Evolutionary conservation across 37 sponge, comb jelly and placozoan genomes (phyloP), one percentile per base, ranked within the genome.

Genomic region (Eunapius fragilis): DNA sequence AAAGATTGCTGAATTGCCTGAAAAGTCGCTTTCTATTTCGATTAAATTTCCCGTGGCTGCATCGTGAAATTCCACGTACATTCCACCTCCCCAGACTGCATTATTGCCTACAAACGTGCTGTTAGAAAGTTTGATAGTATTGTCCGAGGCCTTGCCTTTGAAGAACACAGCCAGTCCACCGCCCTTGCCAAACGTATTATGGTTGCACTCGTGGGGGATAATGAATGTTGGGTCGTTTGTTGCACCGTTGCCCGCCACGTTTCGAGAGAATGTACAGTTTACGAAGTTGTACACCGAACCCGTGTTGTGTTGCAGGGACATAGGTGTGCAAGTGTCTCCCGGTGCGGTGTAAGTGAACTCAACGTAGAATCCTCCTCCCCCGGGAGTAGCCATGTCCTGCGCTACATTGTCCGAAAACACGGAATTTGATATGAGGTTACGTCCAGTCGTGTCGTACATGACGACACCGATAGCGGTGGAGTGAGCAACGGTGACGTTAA

Each of bases 351-450:
- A 92, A 23, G 81, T n/a, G 71, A 92, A 92, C 68, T 92, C 93
- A 82, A 92, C 78, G 47, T 84, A 85, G n/a, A 92, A 22, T 0
- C 93, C 93, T 32, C 89, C 93, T 50, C 93, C 93, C 6, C 89
- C 89, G 33, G 87, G 71, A 26, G 27, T 37, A 0, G 25, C 31
- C 2, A 31, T 37, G 22, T 49, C 77, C 17, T 45, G 27, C 9
- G 23, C 25, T 0, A 27, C 26, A 6, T 76, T 75, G 68, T 78
- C 69, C n/a, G 7, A 22, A 50, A 92, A 92, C 68, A 35, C 81
- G 48, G 69, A 85, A 9, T 47, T 4, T 0, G 33, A 5, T 22
- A 92, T 75, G 24, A 26, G 32, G 33, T 87, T 88, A 0, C 12
- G 33, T 72, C 89, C 92, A 0, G 58, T 82, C 26, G 88, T 84